phyloP scores from a whole-genome alignment of 2,113 vertebrate genomes.

The Actinemys pallida region DNA sequence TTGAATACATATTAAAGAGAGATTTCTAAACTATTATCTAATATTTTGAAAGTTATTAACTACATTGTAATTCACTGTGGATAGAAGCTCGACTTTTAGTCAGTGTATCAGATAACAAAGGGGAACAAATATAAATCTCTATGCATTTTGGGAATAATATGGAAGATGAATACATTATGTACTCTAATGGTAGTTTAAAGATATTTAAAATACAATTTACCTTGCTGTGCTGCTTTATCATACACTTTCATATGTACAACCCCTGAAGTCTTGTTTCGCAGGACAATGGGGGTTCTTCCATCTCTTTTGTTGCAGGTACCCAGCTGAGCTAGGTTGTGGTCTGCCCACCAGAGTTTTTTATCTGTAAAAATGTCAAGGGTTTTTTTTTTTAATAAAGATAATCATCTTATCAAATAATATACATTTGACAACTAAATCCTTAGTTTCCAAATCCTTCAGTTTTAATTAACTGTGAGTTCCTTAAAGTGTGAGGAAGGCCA shows the following conservation, averaged over 20 bases:
- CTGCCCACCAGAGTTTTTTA: conserved; percentile 97
- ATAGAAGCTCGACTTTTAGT: neutral
- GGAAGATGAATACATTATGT: neutral
- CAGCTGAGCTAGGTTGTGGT: conserved; percentile 92
- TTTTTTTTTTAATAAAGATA: neutral
- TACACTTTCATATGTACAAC: conserved; percentile 98
- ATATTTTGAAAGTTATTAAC: neutral
- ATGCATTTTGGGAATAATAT: rapidly evolving
- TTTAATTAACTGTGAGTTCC: neutral
- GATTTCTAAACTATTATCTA: neutral
- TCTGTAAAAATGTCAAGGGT: conserved; percentile 79
- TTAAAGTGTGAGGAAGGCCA: neutral
- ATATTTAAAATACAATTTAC: conserved; percentile 66
- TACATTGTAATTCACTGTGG: neutral
- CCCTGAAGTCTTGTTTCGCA: conserved; percentile 94
- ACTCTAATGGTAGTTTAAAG: neutral
- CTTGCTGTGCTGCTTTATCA: conserved; percentile 94
- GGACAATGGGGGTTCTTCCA: conserved; percentile 86
- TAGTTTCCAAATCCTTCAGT: neutral
- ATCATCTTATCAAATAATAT: neutral
- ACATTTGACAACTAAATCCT: neutral
- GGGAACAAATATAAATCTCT: neutral
- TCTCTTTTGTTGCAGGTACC: conserved; percentile 95
- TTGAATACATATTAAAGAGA: neutral
- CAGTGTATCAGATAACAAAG: neutral